phyloP scores from a whole-genome alignment of 1,140 invertebrate species.

The Pogonognathellus flavescens region DNA sequence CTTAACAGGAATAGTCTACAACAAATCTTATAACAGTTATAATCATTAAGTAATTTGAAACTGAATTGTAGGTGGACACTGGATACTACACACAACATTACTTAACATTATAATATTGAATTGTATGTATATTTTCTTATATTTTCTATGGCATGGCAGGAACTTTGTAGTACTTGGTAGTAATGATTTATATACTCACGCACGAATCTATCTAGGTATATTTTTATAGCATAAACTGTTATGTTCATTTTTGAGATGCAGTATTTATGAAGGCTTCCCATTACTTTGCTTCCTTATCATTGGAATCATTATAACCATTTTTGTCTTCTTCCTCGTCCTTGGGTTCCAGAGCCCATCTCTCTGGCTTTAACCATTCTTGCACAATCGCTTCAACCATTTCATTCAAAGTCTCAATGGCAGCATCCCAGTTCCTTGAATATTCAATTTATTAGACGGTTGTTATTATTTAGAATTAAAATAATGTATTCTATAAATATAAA shows the following conservation, averaged over 20 bases:
- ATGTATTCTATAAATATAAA: too few relatives aligned
- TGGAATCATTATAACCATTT: not conserved
- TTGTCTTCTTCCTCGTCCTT: slow-evolving; percentile 60
- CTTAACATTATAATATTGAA: not conserved
- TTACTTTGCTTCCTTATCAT: not conserved
- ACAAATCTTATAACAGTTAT: too few relatives aligned
- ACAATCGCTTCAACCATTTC: slow-evolving; percentile 85
- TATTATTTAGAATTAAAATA: too few relatives aligned
- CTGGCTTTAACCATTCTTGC: slow-evolving; percentile 84
- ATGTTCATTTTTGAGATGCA: not conserved
- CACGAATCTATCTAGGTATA: not conserved
- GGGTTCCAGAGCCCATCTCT: slow-evolving; percentile 78
- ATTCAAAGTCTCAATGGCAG: slow-evolving; percentile 76
- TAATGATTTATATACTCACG: not conserved
- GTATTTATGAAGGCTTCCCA: not conserved
- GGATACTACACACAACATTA: too few relatives aligned
- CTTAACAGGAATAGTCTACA: too few relatives aligned
- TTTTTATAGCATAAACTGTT: not conserved
- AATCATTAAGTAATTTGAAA: too few relatives aligned
- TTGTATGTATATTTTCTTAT: not conserved
- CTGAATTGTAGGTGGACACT: too few relatives aligned
- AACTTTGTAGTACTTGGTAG: slow-evolving; percentile 10
- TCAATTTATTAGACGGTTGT: slow-evolving; percentile 59
- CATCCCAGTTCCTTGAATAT: slow-evolving; percentile 78
- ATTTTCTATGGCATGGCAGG: slow-evolving; percentile 25